Evolutionary conservation across 2,113 vertebrate genomes (phyloP).

Genomic region (Noctilio leporinus): DNA sequence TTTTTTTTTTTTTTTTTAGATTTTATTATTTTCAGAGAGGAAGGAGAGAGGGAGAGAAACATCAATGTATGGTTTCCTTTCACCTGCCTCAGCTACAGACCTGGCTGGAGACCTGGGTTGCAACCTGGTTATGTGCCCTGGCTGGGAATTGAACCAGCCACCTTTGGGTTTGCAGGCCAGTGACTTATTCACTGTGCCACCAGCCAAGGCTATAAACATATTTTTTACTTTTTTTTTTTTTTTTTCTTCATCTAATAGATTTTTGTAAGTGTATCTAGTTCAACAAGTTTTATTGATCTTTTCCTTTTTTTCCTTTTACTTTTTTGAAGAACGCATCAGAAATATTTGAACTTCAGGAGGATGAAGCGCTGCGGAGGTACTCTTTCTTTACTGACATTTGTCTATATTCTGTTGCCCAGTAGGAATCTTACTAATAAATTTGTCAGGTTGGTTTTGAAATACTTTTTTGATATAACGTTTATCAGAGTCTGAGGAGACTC

Average conservation of each 20-base stretch:
- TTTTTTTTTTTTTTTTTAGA: too few relatives aligned
- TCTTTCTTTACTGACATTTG: background rate
- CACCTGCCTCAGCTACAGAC: too few relatives aligned
- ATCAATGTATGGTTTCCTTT: too few relatives aligned
- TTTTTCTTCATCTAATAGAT: background rate
- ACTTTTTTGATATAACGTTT: background rate
- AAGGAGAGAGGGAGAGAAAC: too few relatives aligned
- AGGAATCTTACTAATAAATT: background rate
- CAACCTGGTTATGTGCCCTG: too few relatives aligned
- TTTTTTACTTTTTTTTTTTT: too few relatives aligned
- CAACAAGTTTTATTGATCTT: background rate
- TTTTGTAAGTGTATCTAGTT: background rate
- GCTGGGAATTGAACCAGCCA: too few relatives aligned
- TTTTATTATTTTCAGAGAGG: too few relatives aligned
- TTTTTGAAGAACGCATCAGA: constrained; percentile 77
- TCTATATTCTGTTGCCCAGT: background rate
- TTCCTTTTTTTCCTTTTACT: background rate
- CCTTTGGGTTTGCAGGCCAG: too few relatives aligned
- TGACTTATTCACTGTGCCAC: too few relatives aligned
- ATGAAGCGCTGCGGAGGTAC: constrained; percentile 91
- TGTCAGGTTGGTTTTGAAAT: background rate
- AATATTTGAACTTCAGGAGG: constrained; percentile 83
- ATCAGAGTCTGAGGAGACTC: background rate
- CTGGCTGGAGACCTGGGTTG: too few relatives aligned
- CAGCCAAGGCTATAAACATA: too few relatives aligned